A percentile compares a stretch with the other conserved stretches of the same genome.
Conservation (phyloP, 2,888 invertebrate genomes). For the Timema podura region DNA sequence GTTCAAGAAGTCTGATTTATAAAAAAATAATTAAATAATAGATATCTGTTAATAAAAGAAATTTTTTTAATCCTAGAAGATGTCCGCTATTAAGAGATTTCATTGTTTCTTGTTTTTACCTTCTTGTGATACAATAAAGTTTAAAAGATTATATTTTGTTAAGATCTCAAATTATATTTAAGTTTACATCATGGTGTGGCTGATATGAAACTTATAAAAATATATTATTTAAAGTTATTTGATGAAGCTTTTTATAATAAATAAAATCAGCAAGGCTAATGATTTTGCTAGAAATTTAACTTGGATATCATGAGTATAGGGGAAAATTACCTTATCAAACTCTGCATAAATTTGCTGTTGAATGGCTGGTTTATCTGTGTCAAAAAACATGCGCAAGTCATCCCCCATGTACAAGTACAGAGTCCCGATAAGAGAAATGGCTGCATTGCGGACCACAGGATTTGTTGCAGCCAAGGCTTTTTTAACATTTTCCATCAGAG, state of each 20-base stretch:
- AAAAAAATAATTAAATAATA: too few species aligned
- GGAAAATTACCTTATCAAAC: constrained; percentile 61
- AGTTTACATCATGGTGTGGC: too few species aligned
- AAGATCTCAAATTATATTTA: too few species aligned
- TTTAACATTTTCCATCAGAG: constrained; percentile 70
- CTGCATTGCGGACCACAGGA: constrained; percentile 75
- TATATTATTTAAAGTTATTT: too few species aligned
- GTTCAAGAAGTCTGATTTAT: too few species aligned
- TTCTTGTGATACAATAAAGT: too few species aligned
- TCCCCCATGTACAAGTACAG: constrained; percentile 80
- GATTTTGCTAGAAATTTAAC: not conserved
- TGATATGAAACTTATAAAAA: too few species aligned
- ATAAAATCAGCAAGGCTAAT: not conserved
- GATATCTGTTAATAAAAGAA: too few species aligned
- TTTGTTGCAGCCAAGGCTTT: constrained; percentile 82
- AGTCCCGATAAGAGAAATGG: constrained; percentile 68
- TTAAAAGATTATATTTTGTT: too few species aligned
- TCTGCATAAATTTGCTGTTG: constrained; percentile 81
- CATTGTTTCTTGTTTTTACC: too few species aligned
- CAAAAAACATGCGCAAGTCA: constrained; percentile 70
- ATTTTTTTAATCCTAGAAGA: too few species aligned
- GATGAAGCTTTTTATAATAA: not conserved
- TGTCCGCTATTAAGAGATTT: too few species aligned
- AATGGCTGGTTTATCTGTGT: constrained; percentile 79
- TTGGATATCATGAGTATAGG: not conserved